Base-by-base conservation (phyloP, 2,113 vertebrate species). In the Odobenus rosmarus region DNA sequence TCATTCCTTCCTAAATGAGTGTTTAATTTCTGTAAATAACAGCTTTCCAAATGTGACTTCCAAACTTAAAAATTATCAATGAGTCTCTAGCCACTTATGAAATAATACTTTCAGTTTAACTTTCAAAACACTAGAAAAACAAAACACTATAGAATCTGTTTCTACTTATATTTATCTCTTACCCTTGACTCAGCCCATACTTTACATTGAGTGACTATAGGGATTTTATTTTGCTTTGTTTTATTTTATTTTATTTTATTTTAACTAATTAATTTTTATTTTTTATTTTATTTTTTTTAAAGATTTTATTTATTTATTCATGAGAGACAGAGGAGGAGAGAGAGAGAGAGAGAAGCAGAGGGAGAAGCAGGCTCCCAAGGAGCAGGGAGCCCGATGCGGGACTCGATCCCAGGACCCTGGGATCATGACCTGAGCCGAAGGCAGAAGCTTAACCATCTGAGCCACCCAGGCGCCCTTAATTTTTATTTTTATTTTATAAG, bases 11-110 rank as follows among this genome's bases (percentile, higher is more conserved):
- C 71, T 77, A 97, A 97, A 96, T 95, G 93, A 92, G 62, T 83
- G 72, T 92, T 96, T 97, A 93, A 95, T 97, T 97, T 96, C 53
- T 94, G 81, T 94, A 96, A 98, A 97, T 98, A 96, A 95, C 53
- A 96, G 77, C 84, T 94, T 92, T 96, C 23, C 86, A 96, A 94
- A 90, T 88, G 67, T 90, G 36, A 88, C 62, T 98, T 96, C 69
- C 31, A 96, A 96, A 90, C 89, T 84, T 53, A 93, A 88, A 97
- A 93, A 93, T 93, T 96, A 94, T 96, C 92, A 94, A 67, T 77
- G 76, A 93, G 3, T 72, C 23, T 88, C 53, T 18, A 90, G 42
- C 13, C 23, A 89, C 33, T 85, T 90, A 57, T 23, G 51, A 96
- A 61, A 24, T 61, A 82, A 91, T 95, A 59, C 2, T 33, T 90